A percentile compares a stretch with the other conserved stretches of the same genome.
phyloP scores from a whole-genome alignment of 2,888 invertebrate species.

The Phalera bucephala region DNA sequence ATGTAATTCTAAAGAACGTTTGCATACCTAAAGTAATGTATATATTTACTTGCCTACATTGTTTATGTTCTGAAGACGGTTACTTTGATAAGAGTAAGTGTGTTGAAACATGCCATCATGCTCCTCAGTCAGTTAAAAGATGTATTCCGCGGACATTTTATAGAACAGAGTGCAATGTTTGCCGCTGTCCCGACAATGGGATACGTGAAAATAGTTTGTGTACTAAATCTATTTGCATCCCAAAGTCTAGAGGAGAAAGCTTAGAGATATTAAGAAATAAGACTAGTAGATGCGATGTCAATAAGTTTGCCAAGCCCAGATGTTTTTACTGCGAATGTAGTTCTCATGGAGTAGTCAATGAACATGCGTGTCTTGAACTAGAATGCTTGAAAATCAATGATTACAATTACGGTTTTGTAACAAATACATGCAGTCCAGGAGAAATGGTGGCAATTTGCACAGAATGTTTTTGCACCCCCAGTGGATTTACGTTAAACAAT shows the following conservation, averaged over 20 bases:
- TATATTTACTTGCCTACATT: constrained; percentile 62
- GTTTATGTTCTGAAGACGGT: constrained; percentile 62
- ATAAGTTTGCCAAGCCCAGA: constrained; percentile 52
- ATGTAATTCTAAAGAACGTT: constrained; percentile 37
- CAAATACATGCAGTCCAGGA: constrained; percentile 48
- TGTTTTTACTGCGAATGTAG: constrained; percentile 67
- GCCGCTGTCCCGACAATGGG: constrained; percentile 55
- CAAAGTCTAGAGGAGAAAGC: constrained; percentile 20
- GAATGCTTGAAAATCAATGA: constrained; percentile 49
- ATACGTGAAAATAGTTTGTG: constrained; percentile 47
- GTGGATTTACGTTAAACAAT: constrained; percentile 41
- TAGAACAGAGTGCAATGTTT: constrained; percentile 58
- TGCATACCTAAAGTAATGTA: constrained; percentile 73
- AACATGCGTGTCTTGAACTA: constrained; percentile 54
- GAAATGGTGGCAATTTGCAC: constrained; percentile 61
- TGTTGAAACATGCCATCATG: constrained; percentile 51
- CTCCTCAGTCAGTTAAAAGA: constrained; percentile 22
- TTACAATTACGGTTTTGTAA: constrained; percentile 34
- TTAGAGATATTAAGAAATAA: constrained; percentile 34
- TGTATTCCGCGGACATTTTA: constrained; percentile 60
- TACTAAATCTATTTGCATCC: constrained; percentile 40
- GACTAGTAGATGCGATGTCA: constrained; percentile 41
- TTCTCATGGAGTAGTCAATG: constrained; percentile 46
- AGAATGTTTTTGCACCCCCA: constrained; percentile 62
- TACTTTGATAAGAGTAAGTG: constrained; percentile 57